phyloP scores from a whole-genome alignment of 30 jellyfish, hydroid and myxozoan species.

The Hydractinia echinata region DNA sequence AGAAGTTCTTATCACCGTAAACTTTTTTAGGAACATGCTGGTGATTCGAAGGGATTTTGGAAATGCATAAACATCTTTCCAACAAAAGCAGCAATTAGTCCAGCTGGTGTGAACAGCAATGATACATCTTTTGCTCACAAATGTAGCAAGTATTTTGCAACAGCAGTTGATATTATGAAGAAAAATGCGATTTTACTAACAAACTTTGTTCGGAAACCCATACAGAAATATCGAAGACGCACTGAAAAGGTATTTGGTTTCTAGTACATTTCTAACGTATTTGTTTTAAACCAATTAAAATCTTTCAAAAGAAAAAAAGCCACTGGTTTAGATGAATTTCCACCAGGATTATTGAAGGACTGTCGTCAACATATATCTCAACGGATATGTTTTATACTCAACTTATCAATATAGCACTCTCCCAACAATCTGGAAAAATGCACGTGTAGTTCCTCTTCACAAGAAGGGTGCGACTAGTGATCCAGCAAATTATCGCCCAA shows the following conservation, averaged over 20 bases:
- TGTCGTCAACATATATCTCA: background rate
- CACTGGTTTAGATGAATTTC: background rate
- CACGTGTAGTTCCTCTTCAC: slow-evolving; percentile 52
- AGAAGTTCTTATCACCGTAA: background rate
- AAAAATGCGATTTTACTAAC: no score
- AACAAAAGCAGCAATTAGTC: background rate
- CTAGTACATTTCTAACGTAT: background rate
- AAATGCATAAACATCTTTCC: background rate
- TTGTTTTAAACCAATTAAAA: background rate
- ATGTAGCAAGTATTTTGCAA: background rate
- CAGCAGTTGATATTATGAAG: no score
- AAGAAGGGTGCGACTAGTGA: slow-evolving; percentile 45
- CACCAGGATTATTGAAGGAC: background rate
- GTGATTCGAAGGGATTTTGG: background rate
- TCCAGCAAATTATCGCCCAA: slow-evolving; percentile 48
- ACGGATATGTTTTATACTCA: background rate
- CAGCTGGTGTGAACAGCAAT: background rate
- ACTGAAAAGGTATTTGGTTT: background rate
- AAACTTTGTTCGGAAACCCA: no score
- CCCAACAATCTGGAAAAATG: slow-evolving; percentile 58
- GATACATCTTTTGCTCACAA: background rate
- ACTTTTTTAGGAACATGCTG: background rate
- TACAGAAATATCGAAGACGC: background rate
- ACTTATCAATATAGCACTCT: slow-evolving; percentile 35
- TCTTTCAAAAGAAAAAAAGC: background rate